Base-by-base conservation (phyloP, 2,113 vertebrate genomes). In the Lasiurus borealis region DNA sequence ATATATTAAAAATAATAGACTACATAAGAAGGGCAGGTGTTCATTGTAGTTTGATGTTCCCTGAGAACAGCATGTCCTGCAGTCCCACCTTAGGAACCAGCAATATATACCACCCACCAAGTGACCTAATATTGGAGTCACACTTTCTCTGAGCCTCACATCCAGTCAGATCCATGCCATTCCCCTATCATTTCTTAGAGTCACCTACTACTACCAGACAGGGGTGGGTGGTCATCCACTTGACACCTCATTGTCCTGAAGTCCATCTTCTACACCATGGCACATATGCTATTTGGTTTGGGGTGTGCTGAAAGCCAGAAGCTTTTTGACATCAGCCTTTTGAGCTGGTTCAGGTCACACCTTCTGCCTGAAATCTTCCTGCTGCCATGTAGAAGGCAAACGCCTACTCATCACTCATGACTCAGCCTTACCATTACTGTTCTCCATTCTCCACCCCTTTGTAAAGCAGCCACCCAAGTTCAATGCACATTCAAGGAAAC, bases 111-210 rank as follows among this genome's bases (percentile, higher is more conserved):
- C 62, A 92, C 31, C 68, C 52, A 71, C 72, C 62, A 93, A 40
- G 48, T 54, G 25, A 19, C 50, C 64, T n/a, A 46, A 6, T 40
- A 29, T n/a, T 83, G 40, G 64, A 78, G 52, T 83, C 64, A 89
- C 11, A 88, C 54, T 68, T 77, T 69, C 78, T 86, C 72, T 92
- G 81, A 90, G 15, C n/a, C 34, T 95, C 25, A 46, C 9, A 68
- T 85, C 50, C 68, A 34, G 7, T 71, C 52, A 94, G 34, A 16
- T 88, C 40, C 59, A 25, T 29, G 9, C 34, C 52, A 78, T 54
- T 88, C 12, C 34, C 21, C 75, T 72, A 23, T 68, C 34, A 85
- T 90, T 34, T 92, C 89, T 88, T 73, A 59, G 1, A 14, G 48
- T 88, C 48, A 27, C 80, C 19, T 69, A 48, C 52, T 88, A n/a